Evolutionary conservation across 2,888 invertebrate genomes (phyloP), one percentile per base, ranked within the genome.

Genomic region (Drosophila nigritarsus): DNA sequence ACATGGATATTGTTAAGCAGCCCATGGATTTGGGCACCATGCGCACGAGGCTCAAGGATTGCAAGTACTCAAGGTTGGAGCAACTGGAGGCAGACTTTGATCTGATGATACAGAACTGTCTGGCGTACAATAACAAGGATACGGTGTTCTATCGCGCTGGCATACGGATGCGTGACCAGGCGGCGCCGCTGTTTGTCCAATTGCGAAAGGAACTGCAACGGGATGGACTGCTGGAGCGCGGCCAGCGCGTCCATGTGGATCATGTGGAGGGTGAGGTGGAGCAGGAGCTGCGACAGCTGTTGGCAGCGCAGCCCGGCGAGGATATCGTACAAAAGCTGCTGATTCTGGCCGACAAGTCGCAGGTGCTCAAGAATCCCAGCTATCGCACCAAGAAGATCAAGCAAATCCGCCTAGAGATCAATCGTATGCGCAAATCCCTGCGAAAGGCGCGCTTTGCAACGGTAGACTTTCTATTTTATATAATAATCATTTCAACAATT

Each of bases 81-180:
- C 95, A 96, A 38, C 95, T 99, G 89, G 97, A 98, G 90, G 94
- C 94, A 0, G 99, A 99, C 94, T 99, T 99, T 92, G 95, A 96
- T 88, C 94, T 99, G n/a, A 99, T 99, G 97, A 97, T 99, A 66
- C 95, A 96, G 79, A 99, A 99, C 93, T 99, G 99, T 91, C 94
- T 98, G 87, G 96, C 96, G 0, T 99, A 99, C 92, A 99, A 99
- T 92, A 96, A 97, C 78, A 97, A 97, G 91, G 98, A 99, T 86
- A 99, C 99, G 0, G 96, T 98, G 65, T 99, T 98, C 93, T 99
- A 98, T 93, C 96, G 97, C 63, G 97, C 98, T 2, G 99, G 97
- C 0, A 94, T 97, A 2, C 96, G 97, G 90, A 96, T 99, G 96
- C 95, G 97, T 45, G 98, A 98, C 83, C 97, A 97, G 93, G 98